Conservation (phyloP, 1,140 invertebrate genomes). For the Eupeodes corollae region DNA sequence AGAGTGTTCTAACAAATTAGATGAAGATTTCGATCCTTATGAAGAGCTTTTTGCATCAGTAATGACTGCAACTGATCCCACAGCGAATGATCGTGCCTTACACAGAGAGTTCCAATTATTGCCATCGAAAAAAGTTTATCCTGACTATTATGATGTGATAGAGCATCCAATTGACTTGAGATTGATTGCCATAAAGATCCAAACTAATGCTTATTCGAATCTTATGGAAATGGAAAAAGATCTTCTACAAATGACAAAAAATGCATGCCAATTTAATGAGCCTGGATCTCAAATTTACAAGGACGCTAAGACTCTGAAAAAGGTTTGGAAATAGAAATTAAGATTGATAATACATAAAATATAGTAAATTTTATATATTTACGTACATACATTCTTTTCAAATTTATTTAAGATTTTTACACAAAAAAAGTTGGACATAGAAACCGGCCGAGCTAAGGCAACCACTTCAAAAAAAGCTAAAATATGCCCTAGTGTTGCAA, state of each 20-base stretch:
- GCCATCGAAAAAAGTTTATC: conserved; percentile 84
- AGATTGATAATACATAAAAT: too few relatives aligned
- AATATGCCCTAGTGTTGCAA: conserved; percentile 1
- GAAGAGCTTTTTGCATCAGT: conserved; percentile 77
- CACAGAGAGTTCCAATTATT: conserved; percentile 79
- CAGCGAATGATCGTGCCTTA: conserved; percentile 67
- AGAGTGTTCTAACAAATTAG: conserved; percentile 55
- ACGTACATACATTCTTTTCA: conserved; percentile 5
- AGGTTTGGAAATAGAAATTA: too few relatives aligned
- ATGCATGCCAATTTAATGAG: conserved; percentile 94
- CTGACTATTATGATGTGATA: conserved; percentile 94
- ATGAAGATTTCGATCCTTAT: conserved; percentile 58
- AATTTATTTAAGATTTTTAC: conserved; percentile 18
- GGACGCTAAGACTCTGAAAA: conserved; percentile 82
- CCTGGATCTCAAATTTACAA: conserved; percentile 94
- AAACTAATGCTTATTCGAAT: conserved; percentile 62
- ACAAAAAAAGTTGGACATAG: conserved; percentile 40
- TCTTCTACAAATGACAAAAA: conserved; percentile 80
- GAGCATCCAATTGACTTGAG: conserved; percentile 91
- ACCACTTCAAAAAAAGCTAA: conserved; percentile 15
- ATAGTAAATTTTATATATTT: too few relatives aligned
- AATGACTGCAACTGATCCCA: conserved; percentile 62
- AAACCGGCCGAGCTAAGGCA: conserved; percentile 33
- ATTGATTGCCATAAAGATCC: conserved; percentile 84
- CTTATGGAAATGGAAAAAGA: conserved; percentile 83